Evolutionary conservation across 2,113 vertebrate genomes (phyloP), one percentile per base, ranked within the genome.

Genomic region (Amblyopsis rosae): DNA sequence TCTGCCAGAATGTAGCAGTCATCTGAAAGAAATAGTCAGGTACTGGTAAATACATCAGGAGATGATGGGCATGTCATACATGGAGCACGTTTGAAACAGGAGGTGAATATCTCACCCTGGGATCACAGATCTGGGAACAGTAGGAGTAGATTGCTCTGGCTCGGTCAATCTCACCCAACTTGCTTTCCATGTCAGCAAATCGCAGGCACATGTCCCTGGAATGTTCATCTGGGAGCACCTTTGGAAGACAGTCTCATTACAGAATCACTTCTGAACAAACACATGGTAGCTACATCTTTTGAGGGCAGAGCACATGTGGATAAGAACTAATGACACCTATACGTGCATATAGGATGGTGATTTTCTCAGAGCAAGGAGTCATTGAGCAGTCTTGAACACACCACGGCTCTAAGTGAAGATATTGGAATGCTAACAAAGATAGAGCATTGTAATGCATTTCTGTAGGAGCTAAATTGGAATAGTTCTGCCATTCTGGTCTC

Each of bases 101-200:
- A 63, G 17, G 32, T 19, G 0, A 32, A 6, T 7, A 10, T 63
- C 80, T 88, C 76, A 98, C 96, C 88, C 95, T 86, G 1, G 96
- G 96, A 72, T 98, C 96, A 19, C 95, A 97, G 77, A 98, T 96
- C 89, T 98, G 96, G 0, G 96, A 96, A 82, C 96, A 98, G 91
- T 93, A 96, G 55, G 94, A 96, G 86, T 98, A 98, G 84, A 98
- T 96, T 66, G 96, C 96, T 4, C 96, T 91, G 5, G 81, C 95
- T 0, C 96, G 89, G 70, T 98, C 96, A 0, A 98, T 97, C 90
- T 98, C 96, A 0, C 96, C 96, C 6, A 98, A 93, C 46, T 96
- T 95, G 82, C 95, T 93, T 82, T 98, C 96, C 96, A 98, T 96
- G 81, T 98, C 96, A 0, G 96, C 92, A 2, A 98, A 98, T n/a